Evolutionary conservation across 1,140 invertebrate species (phyloP).

Genomic region (Arion vulgaris): DNA sequence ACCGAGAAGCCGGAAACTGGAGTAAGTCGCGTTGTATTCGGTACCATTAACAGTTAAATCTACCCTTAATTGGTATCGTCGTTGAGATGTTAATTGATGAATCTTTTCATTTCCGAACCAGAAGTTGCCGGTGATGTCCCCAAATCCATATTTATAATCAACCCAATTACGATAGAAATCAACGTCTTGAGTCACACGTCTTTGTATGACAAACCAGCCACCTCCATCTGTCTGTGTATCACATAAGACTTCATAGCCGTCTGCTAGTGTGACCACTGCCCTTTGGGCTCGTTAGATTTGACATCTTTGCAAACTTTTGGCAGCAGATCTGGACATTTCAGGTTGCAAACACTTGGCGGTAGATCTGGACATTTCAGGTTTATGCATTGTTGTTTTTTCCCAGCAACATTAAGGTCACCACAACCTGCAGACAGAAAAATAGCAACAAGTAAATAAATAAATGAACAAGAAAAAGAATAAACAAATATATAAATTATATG

Average conservation of each 20-base stretch:
- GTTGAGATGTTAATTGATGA: background rate
- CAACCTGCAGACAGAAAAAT: too few species aligned
- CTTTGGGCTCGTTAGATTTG: too few species aligned
- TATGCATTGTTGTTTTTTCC: too few species aligned
- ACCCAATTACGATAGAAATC: slow-evolving; percentile 11
- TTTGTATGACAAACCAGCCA: slow-evolving; percentile 76
- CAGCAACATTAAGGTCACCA: too few species aligned
- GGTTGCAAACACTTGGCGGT: too few species aligned
- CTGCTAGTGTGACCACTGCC: too few species aligned
- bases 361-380: too few species aligned
- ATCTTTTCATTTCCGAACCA: slow-evolving; percentile 17
- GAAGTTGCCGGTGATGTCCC: background rate
- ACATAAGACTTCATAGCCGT: background rate
- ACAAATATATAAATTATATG: too few species aligned
- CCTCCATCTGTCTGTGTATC: slow-evolving; percentile 13
- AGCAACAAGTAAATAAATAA: too few species aligned
- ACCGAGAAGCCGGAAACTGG: background rate
- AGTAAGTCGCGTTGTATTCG: background rate
- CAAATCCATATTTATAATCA: slow-evolving; percentile 10
- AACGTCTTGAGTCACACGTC: slow-evolving; percentile 80
- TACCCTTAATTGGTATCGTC: background rate
- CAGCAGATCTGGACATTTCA: too few species aligned
- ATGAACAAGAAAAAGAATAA: too few species aligned
- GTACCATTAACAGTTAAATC: background rate
- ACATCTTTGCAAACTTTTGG: too few species aligned